A percentile compares a stretch with the other conserved stretches of the same genome.
Conservation (phyloP, 2,113 vertebrate species). For the Speoplatyrhinus poulsoni region DNA sequence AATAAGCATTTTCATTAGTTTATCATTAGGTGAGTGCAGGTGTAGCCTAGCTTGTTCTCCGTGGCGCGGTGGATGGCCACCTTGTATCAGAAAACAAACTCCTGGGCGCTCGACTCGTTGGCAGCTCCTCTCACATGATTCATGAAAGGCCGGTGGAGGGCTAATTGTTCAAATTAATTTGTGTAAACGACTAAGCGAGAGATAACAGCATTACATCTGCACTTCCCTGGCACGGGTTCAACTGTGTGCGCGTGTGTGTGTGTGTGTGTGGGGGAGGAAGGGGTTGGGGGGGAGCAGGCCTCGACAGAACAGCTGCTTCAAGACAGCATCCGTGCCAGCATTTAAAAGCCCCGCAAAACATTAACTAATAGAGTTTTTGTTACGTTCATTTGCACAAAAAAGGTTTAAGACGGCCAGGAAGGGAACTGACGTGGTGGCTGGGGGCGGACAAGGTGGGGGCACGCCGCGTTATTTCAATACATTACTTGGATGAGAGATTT, state of each 20-base stretch:
- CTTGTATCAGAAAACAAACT: slow-evolving; percentile 50
- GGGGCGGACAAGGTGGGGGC: slow-evolving; percentile 23
- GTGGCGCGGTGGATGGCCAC: slow-evolving; percentile 1
- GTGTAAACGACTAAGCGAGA: slow-evolving; percentile 96
- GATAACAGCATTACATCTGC: slow-evolving; percentile 99
- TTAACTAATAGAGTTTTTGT: slow-evolving; percentile 96
- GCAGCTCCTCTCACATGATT: slow-evolving; percentile 91
- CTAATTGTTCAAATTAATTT: slow-evolving; percentile 99
- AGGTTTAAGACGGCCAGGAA: slow-evolving; percentile 86
- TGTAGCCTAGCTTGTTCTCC: slow-evolving; percentile 26
- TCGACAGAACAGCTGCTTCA: slow-evolving; percentile 90
- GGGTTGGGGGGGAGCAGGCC: slow-evolving; percentile 60
- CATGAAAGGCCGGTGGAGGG: slow-evolving; percentile 93
- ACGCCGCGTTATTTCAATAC: slow-evolving; percentile 88
- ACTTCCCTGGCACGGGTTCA: slow-evolving; percentile 95
- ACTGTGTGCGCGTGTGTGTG: slow-evolving; percentile 53
- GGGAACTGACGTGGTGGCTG: slow-evolving; percentile 77
- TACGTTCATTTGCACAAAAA: slow-evolving; percentile 92
- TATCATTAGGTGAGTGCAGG: slow-evolving; percentile 24
- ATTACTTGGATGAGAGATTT: slow-evolving; percentile 86
- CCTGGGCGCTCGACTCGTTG: slow-evolving; percentile 70
- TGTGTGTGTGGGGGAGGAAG: too few species aligned
- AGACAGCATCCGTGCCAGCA: slow-evolving; percentile 89
- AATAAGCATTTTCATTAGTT: neutral
- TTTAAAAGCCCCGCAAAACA: slow-evolving; percentile 94